These are phyloP conservation scores for Mixornis gularis DNA, from an alignment of 2,113 vertebrate genomes.

Conservation along the genomic window DNA sequence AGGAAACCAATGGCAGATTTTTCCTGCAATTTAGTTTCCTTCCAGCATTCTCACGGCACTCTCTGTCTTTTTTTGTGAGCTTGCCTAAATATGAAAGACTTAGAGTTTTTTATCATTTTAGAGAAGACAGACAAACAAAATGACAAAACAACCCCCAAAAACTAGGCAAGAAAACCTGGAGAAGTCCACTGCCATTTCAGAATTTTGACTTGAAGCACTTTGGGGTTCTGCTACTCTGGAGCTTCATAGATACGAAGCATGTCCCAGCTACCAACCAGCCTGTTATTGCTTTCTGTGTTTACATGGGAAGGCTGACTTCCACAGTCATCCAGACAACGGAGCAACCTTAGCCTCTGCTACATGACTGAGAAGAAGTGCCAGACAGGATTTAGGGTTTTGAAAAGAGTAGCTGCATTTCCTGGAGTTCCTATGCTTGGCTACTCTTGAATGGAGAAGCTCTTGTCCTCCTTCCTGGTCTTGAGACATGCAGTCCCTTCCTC, in stretches of 20 bases:
- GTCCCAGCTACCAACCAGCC: neutral
- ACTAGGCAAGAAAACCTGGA: neutral
- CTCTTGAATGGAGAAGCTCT: neutral
- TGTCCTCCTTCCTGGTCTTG: neutral
- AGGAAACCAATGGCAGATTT: neutral
- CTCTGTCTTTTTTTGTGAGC: neutral
- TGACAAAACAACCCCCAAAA: neutral
- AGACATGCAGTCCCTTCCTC: neutral
- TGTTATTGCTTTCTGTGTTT: neutral
- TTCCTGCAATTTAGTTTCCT: neutral
- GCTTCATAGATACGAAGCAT: neutral
- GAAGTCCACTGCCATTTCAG: neutral
- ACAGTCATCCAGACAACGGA: accelerated
- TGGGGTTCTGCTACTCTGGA: neutral
- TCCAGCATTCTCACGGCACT: neutral
- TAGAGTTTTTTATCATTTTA: neutral
- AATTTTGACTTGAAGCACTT: neutral
- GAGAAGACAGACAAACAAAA: neutral
- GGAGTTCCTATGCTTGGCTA: neutral
- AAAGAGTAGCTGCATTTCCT: neutral
- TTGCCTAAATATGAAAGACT: neutral
- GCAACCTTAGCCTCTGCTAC: neutral
- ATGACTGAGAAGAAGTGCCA: neutral
- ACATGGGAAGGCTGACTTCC: neutral
- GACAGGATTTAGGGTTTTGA: neutral